phyloP scores from a whole-genome alignment of 1,140 invertebrate species.

The Drosophila lacertosa region DNA sequence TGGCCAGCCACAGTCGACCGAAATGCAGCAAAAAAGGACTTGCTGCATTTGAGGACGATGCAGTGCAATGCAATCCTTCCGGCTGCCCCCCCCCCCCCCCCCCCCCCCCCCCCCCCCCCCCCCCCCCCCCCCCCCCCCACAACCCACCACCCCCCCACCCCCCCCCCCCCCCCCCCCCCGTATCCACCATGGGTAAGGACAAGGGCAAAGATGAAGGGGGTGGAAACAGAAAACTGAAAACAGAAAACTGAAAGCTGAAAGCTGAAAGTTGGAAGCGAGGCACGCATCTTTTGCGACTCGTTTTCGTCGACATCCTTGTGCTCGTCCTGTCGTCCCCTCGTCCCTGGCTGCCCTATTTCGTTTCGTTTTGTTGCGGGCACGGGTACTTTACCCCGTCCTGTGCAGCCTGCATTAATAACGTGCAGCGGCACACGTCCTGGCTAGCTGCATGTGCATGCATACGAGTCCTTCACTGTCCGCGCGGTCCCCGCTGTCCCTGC shows the following conservation, averaged over 20 bases:
- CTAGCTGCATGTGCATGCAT: constrained; percentile 18
- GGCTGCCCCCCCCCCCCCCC: not conserved
- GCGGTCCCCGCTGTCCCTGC: constrained; percentile 2
- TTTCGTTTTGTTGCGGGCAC: not conserved
- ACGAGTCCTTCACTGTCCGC: not conserved
- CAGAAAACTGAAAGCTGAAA: not conserved
- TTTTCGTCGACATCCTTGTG: not conserved
- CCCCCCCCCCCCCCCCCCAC: too few relatives aligned
- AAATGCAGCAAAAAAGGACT: constrained; percentile 28
- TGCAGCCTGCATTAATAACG: constrained; percentile 42
- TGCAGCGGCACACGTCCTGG: constrained; percentile 35
- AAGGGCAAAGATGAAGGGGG: not conserved
- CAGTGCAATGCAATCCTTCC: constrained; percentile 28
- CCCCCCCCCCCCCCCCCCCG: not conserved
- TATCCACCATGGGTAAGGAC: not conserved
- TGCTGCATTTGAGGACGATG: constrained; percentile 28
- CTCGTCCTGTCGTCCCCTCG: not conserved
- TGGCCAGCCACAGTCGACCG: not conserved
- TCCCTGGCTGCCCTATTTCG: not conserved
- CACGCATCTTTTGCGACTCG: constrained; percentile 48
- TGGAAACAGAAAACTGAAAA: not conserved
- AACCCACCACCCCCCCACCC: not conserved
- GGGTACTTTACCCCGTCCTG: not conserved
- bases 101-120: too few relatives aligned
- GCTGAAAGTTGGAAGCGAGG: constrained; percentile 16